Base-by-base conservation (phyloP, 2,113 vertebrate genomes). In the Orientallactaga bullata region DNA sequence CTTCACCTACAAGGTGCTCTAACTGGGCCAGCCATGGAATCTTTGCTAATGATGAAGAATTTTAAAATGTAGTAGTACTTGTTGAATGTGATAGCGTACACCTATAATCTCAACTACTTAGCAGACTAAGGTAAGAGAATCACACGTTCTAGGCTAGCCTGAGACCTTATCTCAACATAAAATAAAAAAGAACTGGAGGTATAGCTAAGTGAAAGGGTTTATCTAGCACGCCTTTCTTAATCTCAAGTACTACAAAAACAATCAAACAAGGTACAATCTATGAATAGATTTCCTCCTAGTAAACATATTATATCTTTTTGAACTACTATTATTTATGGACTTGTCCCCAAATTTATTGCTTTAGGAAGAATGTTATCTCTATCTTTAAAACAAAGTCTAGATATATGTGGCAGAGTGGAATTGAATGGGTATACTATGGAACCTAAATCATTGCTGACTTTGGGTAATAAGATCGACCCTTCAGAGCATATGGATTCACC, bases 341-440 rank as follows among this genome's bases (percentile, higher is more conserved):
- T 93, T 76, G 9, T 89, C 66, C 3, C 35, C 23, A 61, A 81
- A 2, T 71, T 63, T 72, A 35, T 90, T 55, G 86, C 30, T 80
- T 84, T 72, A 72, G 3, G 21, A 77, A 47, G 23, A 61, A 35
- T 42, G 2, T 68, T 91, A 35, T 78, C n/a, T 71, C 76, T 85
- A 81, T 78, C n/a, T 66, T 79, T 85, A 81, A 80, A 90, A 24
- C 58, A 92, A 89, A 88, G 65, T 30, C 23, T 37, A 32, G 24
- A 20, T 18, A 58, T 13, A 21, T 2, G 4, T 47, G 47, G 61
- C 79, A 18, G 5, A 7, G 24, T n/a, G 3, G 4, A 63, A 0
- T 55, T 61, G 65, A 61, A 61, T 65, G 21, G 16, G 3, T 61
- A 61, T 13, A 79, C 81, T 82, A 42, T n/a, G 18, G 21, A 88